phyloP scores from a whole-genome alignment of 2,888 invertebrate genomes.

The Polymixis flavicincta region DNA sequence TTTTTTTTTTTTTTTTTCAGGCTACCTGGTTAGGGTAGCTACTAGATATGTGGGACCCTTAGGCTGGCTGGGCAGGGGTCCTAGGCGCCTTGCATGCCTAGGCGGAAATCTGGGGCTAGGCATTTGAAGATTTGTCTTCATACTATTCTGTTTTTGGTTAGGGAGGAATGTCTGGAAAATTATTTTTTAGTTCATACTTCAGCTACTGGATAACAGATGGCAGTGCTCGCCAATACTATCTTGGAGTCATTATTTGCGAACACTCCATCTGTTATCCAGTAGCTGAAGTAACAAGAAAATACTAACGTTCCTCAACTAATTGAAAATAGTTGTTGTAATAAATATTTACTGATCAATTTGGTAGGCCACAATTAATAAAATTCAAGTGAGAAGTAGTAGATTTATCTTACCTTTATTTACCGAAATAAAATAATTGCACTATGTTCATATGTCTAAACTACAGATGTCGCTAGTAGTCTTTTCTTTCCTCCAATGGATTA shows the following conservation, averaged over 20 bases:
- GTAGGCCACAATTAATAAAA: not conserved
- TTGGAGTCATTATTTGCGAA: not conserved
- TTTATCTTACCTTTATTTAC: not conserved
- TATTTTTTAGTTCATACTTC: too few relatives aligned
- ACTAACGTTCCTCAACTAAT: too few relatives aligned
- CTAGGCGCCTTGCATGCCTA: too few relatives aligned
- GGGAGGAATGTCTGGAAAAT: not conserved
- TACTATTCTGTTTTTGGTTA: not conserved
- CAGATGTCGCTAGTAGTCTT: slow-evolving; percentile 43
- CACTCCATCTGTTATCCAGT: slow-evolving; percentile 54
- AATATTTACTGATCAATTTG: not conserved
- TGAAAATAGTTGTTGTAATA: not conserved
- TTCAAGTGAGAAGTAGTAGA: not conserved
- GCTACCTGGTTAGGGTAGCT: too few relatives aligned
- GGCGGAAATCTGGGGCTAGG: too few relatives aligned
- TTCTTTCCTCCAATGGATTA: not conserved
- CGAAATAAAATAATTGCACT: not conserved
- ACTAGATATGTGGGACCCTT: too few relatives aligned
- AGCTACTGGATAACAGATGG: too few relatives aligned
- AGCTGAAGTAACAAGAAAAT: slow-evolving; percentile 30
- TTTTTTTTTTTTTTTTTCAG: too few relatives aligned
- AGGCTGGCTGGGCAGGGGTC: too few relatives aligned
- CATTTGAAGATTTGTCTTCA: not conserved
- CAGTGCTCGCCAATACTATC: too few relatives aligned
- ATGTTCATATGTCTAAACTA: not conserved